Evolutionary conservation across 2,888 invertebrate species (phyloP), one percentile per base, ranked within the genome.

Genomic region (Drosophila lutescens): DNA sequence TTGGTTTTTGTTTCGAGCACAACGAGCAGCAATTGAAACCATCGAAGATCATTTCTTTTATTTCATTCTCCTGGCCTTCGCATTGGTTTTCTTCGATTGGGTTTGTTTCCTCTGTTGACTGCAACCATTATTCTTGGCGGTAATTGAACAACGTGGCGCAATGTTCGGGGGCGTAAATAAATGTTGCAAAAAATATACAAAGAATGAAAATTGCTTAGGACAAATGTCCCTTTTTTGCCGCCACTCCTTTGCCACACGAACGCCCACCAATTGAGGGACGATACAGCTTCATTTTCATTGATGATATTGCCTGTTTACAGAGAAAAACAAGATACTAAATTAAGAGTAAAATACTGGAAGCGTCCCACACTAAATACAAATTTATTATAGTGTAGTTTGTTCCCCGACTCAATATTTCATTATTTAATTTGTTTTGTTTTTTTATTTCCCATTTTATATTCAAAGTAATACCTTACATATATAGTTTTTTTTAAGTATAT

Each of bases 71-170:
- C 68, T 76, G 67, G 63, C 55, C 65, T 63, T 63, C 82, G 63
- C 72, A 72, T 60, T 69, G 69, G 62, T 73, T 79, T 66, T 30
- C 59, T 26, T 63, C 62, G 62, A 61, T 63, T 63, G 51, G 66
- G 59, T 66, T 54, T 67, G 62, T 49, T 62, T 62, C 32, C 41
- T 38, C 40, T 41, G 23, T 71, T 60, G 68, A 72, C 72, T 61
- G 62, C 66, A 76, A 67, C 85, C 82, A 86, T 87, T 87, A 72
- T 80, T 88, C 80, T 88, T 86, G 85, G 88, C 85, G 81, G 88
- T 86, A 86, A 86, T 86, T 86, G 86, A 88, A 86, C 85, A 86
- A 79, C 88, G 78, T 85, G 76, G 77, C 78, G 59, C 65, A 57
- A 66, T 75, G 67, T 72, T 68, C 34, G 62, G 40, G 73, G 76